phyloP scores from a whole-genome alignment of 2,797 vertebrate species.

The Hoplostethus atlanticus region DNA sequence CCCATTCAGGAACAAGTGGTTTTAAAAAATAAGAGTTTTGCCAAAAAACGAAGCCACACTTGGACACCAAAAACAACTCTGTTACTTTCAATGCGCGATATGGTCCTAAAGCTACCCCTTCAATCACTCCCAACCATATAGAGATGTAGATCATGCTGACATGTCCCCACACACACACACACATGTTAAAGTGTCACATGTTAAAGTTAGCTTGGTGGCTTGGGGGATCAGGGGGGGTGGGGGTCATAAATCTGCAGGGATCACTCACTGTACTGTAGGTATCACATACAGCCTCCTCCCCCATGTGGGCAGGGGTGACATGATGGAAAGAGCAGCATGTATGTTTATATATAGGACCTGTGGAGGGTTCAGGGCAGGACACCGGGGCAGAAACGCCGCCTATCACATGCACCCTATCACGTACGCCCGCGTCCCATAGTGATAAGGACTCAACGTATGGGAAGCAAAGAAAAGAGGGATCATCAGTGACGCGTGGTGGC shows the following conservation, averaged over 20 bases:
- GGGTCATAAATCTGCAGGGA: slow-evolving; percentile 39
- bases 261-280: slow-evolving; percentile 28
- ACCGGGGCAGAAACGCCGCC: slow-evolving; percentile 58
- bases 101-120: too few relatives aligned
- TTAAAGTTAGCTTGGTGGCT: slow-evolving; percentile 22
- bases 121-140: background rate
- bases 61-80: too few relatives aligned
- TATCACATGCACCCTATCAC: slow-evolving; percentile 70
- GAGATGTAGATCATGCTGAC: background rate
- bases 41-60: too few relatives aligned
- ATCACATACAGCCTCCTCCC: slow-evolving; percentile 45
- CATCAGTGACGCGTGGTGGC: slow-evolving; percentile 22
- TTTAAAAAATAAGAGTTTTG: too few relatives aligned
- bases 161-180: background rate
- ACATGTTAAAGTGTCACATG: background rate
- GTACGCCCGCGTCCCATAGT: slow-evolving; percentile 51
- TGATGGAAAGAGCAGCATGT: slow-evolving; percentile 77
- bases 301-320: slow-evolving; percentile 61
- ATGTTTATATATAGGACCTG: slow-evolving; percentile 76
- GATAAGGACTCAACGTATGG: slow-evolving; percentile 50
- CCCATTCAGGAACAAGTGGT: too few relatives aligned
- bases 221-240: background rate
- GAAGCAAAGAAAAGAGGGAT: slow-evolving; percentile 40
- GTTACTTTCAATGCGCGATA: too few relatives aligned
- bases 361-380: slow-evolving; percentile 72